Percentiles rank a stretch among this genome's conserved stretches.
Conservation (phyloP, 1,140 invertebrate genomes). For the Calliphora vicina region DNA sequence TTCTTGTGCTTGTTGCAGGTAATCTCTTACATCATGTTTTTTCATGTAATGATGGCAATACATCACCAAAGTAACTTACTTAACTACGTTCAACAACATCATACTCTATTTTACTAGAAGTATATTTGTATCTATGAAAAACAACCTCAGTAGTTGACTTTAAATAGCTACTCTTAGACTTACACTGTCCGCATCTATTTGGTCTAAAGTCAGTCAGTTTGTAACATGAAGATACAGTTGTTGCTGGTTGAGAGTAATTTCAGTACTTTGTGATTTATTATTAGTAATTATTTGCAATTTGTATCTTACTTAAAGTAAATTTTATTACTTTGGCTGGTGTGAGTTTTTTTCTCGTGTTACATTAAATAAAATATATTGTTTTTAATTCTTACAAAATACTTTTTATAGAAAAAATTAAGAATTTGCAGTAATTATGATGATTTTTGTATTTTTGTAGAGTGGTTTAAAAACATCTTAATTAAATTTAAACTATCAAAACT, state of each 20-base stretch:
- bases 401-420: too few species aligned
- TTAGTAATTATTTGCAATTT: slow-evolving; percentile 25
- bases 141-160: slow-evolving; percentile 32
- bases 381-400: too few species aligned
- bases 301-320: background rate
- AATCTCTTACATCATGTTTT: slow-evolving; percentile 30
- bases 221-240: background rate
- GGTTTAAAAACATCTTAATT: too few species aligned
- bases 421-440: too few species aligned
- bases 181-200: background rate
- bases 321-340: background rate
- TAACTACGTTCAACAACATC: background rate
- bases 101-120: too few species aligned
- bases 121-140: slow-evolving; percentile 6
- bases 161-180: slow-evolving; percentile 25
- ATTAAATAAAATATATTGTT: too few species aligned
- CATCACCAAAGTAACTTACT: slow-evolving; percentile 22
- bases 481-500: too few species aligned
- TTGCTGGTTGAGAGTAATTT: background rate
- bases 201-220: background rate
- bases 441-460: too few species aligned
- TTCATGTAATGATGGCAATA: slow-evolving; percentile 31
- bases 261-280: slow-evolving; percentile 3
- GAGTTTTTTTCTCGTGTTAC: too few species aligned
- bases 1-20: slow-evolving; percentile 18